A percentile compares a stretch with the other conserved stretches of the same genome.
phyloP scores from a whole-genome alignment of 2,113 vertebrate species.

The Myrmecobius fasciatus region DNA sequence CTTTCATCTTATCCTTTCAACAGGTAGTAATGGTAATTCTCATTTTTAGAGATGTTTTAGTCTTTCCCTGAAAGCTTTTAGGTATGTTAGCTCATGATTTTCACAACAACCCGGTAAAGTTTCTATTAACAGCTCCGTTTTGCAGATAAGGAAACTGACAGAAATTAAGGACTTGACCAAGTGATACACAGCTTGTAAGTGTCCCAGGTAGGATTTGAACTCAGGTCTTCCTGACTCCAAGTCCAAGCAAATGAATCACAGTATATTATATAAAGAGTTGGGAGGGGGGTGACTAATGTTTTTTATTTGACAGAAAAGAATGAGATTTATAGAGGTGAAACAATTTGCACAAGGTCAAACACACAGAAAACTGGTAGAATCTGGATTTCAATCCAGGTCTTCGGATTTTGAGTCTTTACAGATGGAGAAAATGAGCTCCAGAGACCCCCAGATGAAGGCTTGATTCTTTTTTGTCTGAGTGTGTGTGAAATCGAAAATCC shows the following conservation, averaged over 20 bases:
- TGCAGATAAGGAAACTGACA: not conserved
- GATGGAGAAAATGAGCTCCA: not conserved
- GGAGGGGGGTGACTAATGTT: not conserved
- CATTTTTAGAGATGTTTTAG: not conserved
- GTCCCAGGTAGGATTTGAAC: not conserved
- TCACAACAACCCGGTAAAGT: not conserved
- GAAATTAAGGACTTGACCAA: not conserved
- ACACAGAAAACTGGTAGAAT: not conserved
- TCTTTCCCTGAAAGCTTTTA: not conserved
- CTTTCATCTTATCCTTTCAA: constrained; percentile 19
- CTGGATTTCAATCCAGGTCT: not conserved
- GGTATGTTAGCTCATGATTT: not conserved
- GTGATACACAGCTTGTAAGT: not conserved
- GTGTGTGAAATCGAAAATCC: not conserved
- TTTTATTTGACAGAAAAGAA: not conserved
- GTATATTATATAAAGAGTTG: not conserved
- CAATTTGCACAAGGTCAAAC: not conserved
- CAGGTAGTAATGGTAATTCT: not conserved
- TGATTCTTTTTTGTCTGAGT: not conserved
- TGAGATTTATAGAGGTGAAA: not conserved
- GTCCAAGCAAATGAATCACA: not conserved
- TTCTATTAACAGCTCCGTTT: not conserved
- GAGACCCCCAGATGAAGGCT: not conserved
- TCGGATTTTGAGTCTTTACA: not conserved
- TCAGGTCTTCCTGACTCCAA: not conserved